Evolutionary conservation across 1,140 invertebrate species (phyloP), one percentile per base, ranked within the genome.

Genomic region (Musca domestica): DNA sequence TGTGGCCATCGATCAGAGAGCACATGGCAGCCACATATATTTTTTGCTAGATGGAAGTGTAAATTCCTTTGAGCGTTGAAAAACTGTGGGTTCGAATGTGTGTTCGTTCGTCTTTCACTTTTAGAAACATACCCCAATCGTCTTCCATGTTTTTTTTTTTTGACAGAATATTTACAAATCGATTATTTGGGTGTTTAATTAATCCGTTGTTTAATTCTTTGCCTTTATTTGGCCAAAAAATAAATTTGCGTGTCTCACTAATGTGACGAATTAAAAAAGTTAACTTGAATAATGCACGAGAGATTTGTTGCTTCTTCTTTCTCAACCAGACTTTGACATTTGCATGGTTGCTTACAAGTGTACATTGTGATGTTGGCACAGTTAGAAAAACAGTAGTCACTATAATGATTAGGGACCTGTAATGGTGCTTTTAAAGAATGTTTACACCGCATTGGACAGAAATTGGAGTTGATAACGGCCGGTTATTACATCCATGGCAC

Each of bases 111-210:
- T 56, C 20, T 63, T 27, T n/a, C 66, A 64, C 9, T 4, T 51
- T 51, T 23, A 52, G 15, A 48, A 67, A 78, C 76, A 76, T 72
- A 81, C 78, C 78, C 78, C 78, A 81, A 69, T 81, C 78, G 69
- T 81, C 78, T 68, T 77, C 76, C 78, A 81, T 81, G 5, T 23
- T 64, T 64, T 30, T 41, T 17, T 6, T 64, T 64, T 6, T 25
- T 1, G 20, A 61, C 19, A 34, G 34, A 41, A 20, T 51, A 51
- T 51, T 51, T 51, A 51, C 20, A 20, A 20, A 51, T 5, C 48
- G 20, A 51, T 2, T 51, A 3, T 20, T 20, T 51, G 48, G 20
- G 17, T n/a, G 17, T 10, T 5, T 2, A 41, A 41, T 41, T 41
- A 41, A 41, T 41, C 10, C 34, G 10, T 10, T 41, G 63, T 7